Evolutionary conservation across 2,113 vertebrate genomes (phyloP), one percentile per base, ranked within the genome.

Genomic region (Aptenodytes patagonicus): DNA sequence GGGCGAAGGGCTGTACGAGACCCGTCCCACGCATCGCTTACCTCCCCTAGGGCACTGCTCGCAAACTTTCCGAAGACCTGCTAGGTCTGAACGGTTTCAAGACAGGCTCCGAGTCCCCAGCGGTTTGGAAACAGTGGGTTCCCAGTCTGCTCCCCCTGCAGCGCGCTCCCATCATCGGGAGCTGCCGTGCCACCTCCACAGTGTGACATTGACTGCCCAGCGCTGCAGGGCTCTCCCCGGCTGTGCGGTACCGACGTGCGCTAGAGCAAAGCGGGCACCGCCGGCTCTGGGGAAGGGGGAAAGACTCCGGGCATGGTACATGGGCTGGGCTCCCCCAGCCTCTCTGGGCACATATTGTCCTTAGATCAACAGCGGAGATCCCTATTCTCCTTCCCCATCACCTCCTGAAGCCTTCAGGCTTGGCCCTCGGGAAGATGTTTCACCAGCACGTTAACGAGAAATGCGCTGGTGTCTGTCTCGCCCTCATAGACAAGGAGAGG

Each of bases 171-270:
- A 15, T 85, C 14, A 4, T 3, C 8, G 10, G 14, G 38, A 42
- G 31, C 64, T 64, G 32, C 51, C 12, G 3, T 36, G 58, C 17
- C n/a, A 11, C 42, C 31, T 28, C 28, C 28, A 7, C 28, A 10
- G 17, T 2, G 64, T 31, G 68, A 29, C 20, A 60, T 4, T 26
- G 2, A 1, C 20, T 29, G 22, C 19, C 36, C 9, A 4, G 19
- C 3, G 46, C 49, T 26, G 49, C 5, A 4, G 57, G 46, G 26
- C 16, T 84, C 32, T 2, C 5, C 20, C n/a, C 4, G 5, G 46
- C 75, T 57, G 31, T 4, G 10, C 2, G 5, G 28, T 11, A 7
- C 17, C 24, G 2, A 3, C 5, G 9, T 25, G 52, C 5, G 8
- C 42, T 73, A 16, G 49, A 34, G 44, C n/a, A n/a, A 25, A 89